A percentile compares a stretch with the other conserved stretches of the same genome.
Conservation (phyloP, 2,888 invertebrate species). For the Nephrocerus scutellatus region DNA sequence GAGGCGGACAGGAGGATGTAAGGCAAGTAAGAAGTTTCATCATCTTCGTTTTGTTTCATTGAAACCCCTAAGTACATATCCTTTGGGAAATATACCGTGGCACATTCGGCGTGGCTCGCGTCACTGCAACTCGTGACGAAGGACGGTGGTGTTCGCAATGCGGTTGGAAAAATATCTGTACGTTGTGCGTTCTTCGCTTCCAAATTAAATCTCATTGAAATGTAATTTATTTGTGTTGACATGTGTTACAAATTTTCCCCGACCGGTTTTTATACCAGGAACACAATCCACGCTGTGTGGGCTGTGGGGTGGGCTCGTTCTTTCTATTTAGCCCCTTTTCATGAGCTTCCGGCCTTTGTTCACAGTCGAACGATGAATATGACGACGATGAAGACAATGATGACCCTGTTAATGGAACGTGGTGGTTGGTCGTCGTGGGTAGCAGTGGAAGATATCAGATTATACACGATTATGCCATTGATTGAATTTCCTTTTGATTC, state of each 20-base stretch:
- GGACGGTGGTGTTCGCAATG: constrained; percentile 23
- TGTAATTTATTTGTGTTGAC: constrained; percentile 32
- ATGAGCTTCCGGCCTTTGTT: background rate
- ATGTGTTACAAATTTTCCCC: constrained; percentile 30
- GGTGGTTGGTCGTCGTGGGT: background rate
- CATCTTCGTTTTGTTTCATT: constrained; percentile 1
- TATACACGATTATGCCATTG: constrained; percentile 25
- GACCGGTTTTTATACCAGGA: constrained; percentile 7
- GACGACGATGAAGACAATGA: constrained; percentile 19
- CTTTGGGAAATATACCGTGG: constrained; percentile 20
- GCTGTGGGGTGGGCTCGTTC: constrained; percentile 13
- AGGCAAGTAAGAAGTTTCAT: constrained; percentile 1
- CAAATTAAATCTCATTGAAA: constrained; percentile 28
- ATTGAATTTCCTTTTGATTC: constrained; percentile 22
- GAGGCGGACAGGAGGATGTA: constrained; percentile 7
- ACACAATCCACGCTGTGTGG: constrained; percentile 9
- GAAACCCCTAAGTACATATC: constrained; percentile 20
- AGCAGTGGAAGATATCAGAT: constrained; percentile 20
- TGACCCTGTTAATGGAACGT: constrained; percentile 26
- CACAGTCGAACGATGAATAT: constrained; percentile 17
- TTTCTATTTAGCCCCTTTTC: constrained; percentile 3
- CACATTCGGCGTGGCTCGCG: no score
- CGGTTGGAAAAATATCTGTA: constrained; percentile 22
- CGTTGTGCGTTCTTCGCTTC: constrained; percentile 11
- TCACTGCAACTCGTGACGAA: constrained; percentile 23